Percentiles rank a stretch among this genome's conserved stretches.
Conservation (phyloP, 2,113 vertebrate species). For the Lepus timidus region DNA sequence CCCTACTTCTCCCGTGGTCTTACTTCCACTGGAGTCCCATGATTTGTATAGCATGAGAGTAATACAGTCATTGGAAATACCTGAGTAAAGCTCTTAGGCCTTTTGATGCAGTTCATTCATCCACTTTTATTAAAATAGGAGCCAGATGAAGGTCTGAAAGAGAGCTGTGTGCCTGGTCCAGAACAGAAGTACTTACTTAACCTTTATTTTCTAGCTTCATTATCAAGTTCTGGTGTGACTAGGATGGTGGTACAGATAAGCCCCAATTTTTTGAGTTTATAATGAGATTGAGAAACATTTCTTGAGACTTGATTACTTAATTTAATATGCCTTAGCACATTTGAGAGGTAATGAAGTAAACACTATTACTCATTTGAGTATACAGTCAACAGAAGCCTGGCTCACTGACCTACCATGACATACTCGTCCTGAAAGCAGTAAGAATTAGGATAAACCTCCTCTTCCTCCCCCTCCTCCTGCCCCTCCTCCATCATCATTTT, state of each 20-base stretch:
- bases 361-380: conserved; percentile 72
- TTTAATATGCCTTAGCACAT: conserved; percentile 61
- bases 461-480: conserved; percentile 94
- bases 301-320: conserved; percentile 67
- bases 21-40: conserved; percentile 28
- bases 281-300: conserved; percentile 63
- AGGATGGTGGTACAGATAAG: conserved; percentile 37
- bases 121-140: not conserved
- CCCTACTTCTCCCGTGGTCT: not conserved
- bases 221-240: conserved; percentile 5
- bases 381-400: conserved; percentile 52
- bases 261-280: conserved; percentile 55
- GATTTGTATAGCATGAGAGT: conserved; percentile 16
- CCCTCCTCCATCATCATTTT: conserved; percentile 64
- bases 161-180: not conserved
- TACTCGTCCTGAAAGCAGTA: conserved; percentile 12
- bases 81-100: not conserved
- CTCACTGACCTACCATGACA: conserved; percentile 18
- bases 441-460: conserved; percentile 85
- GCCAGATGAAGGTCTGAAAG: conserved; percentile 38
- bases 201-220: conserved; percentile 49
- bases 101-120: not conserved
- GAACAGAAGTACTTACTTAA: conserved; percentile 16
- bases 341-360: conserved; percentile 75
- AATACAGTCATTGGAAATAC: not conserved